Conservation (phyloP, 2,113 vertebrate species). For the Neomonachus schauinslandi region DNA sequence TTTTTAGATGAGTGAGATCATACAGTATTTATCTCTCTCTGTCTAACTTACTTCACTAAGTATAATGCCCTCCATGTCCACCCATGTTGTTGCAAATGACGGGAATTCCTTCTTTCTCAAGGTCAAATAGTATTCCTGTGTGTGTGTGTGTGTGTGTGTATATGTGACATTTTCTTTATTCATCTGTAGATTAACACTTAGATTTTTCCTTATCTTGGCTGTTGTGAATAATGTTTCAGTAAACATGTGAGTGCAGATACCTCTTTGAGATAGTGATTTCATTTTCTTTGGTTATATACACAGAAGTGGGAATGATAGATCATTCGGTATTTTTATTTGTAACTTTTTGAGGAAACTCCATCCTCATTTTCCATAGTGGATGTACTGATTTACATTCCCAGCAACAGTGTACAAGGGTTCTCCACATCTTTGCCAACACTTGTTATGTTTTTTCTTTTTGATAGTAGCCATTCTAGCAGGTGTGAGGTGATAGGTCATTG, state of each 20-base stretch:
- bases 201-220: not conserved
- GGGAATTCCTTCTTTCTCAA: not conserved
- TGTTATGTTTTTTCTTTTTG: not conserved
- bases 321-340: not conserved
- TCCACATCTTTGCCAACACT: not conserved
- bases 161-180: not conserved
- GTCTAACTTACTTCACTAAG: not conserved
- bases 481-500: not conserved
- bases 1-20: not conserved
- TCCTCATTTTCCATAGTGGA: not conserved
- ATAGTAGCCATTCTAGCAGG: not conserved
- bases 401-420: not conserved
- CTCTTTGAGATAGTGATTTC: not conserved
- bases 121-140: not conserved
- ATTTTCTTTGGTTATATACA: not conserved
- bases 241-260: not conserved
- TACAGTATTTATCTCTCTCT: not conserved
- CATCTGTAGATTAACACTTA: not conserved
- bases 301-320: not conserved
- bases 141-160: not conserved
- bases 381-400: not conserved
- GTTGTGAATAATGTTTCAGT: not conserved
- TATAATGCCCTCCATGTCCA: not conserved
- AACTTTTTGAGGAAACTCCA: not conserved
- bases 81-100: not conserved